These are phyloP conservation scores for Amphiprion percula DNA, from an alignment of 2,113 vertebrate genomes.

Conservation along the genomic window DNA sequence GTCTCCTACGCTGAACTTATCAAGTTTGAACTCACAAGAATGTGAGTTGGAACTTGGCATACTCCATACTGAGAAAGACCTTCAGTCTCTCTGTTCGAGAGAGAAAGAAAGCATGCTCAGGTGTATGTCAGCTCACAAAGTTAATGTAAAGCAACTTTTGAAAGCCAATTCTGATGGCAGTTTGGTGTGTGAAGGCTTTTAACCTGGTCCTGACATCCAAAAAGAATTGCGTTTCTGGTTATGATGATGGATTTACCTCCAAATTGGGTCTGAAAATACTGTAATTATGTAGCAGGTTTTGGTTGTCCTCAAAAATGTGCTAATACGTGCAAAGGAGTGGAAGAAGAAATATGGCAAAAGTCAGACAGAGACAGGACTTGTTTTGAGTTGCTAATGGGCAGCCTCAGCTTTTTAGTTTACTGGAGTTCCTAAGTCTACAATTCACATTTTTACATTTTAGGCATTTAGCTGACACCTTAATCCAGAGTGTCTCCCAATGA, in stretches of 20 bases:
- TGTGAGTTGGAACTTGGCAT: neutral
- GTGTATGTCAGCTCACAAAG: conserved; percentile 4
- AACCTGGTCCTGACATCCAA: neutral
- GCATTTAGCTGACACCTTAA: conserved; percentile 48
- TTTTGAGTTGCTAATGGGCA: conserved; percentile 12
- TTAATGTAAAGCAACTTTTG: conserved; percentile 24
- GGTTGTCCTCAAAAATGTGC: conserved; percentile 5
- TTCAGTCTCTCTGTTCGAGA: conserved; percentile 1
- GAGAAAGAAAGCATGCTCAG: neutral
- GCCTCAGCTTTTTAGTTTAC: conserved; percentile 26
- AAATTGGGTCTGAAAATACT: neutral
- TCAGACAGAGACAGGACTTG: conserved; percentile 4
- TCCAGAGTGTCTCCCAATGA: conserved; percentile 52
- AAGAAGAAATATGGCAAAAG: neutral
- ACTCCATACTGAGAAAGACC: conserved; percentile 5
- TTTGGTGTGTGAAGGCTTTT: conserved; percentile 9
- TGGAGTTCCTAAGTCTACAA: conserved; percentile 38
- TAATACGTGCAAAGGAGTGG: neutral
- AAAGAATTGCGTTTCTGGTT: neutral
- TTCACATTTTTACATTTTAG: conserved; percentile 42
- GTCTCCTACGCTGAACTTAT: conserved; percentile 21
- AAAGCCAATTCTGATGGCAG: conserved; percentile 3
- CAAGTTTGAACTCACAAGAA: conserved; percentile 9
- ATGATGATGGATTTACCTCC: neutral
- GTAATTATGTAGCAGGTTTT: neutral